These are phyloP conservation scores for Drosophila siamana DNA, from an alignment of 2,888 invertebrate species.

Conservation along the genomic window DNA sequence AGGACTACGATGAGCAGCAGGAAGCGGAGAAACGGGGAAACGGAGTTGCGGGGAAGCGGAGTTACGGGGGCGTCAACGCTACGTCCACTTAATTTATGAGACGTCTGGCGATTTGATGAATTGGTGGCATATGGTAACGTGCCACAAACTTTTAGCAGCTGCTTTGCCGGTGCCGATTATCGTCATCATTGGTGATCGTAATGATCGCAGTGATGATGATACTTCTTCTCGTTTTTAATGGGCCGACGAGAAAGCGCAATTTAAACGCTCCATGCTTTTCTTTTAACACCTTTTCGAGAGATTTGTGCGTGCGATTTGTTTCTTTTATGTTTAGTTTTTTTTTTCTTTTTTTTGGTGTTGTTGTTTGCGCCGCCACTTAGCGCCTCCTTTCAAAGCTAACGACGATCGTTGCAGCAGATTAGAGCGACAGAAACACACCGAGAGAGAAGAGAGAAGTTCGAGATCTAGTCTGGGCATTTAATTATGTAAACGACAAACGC, in stretches of 20 bases:
- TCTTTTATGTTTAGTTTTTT: slow-evolving; percentile 30
- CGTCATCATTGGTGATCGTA: slow-evolving; percentile 25
- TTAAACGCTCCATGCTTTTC: slow-evolving; percentile 78
- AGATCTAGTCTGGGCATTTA: slow-evolving; percentile 64
- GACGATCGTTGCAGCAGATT: slow-evolving; percentile 61
- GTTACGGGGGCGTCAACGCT: slow-evolving; percentile 11
- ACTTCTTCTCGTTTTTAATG: slow-evolving; percentile 58
- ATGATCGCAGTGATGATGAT: slow-evolving; percentile 12
- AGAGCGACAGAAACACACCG: slow-evolving; percentile 21
- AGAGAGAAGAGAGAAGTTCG: not conserved
- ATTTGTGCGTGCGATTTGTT: slow-evolving; percentile 79
- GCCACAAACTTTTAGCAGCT: slow-evolving; percentile 62
- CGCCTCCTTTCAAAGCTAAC: slow-evolving; percentile 64
- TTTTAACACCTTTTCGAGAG: slow-evolving; percentile 81
- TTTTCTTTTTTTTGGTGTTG: too few species aligned
- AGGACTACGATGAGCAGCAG: slow-evolving; percentile 22
- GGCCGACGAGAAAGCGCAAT: slow-evolving; percentile 69
- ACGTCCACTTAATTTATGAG: slow-evolving; percentile 40
- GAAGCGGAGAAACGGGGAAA: not conserved
- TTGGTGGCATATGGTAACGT: slow-evolving; percentile 55
- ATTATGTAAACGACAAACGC: slow-evolving; percentile 75
- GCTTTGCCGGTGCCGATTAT: slow-evolving; percentile 21
- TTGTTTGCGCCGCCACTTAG: slow-evolving; percentile 76
- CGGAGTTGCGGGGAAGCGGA: too few species aligned
- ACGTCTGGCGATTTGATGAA: slow-evolving; percentile 54